Conservation (phyloP, 2,888 invertebrate genomes). For the Chrysotoxum bicinctum region DNA sequence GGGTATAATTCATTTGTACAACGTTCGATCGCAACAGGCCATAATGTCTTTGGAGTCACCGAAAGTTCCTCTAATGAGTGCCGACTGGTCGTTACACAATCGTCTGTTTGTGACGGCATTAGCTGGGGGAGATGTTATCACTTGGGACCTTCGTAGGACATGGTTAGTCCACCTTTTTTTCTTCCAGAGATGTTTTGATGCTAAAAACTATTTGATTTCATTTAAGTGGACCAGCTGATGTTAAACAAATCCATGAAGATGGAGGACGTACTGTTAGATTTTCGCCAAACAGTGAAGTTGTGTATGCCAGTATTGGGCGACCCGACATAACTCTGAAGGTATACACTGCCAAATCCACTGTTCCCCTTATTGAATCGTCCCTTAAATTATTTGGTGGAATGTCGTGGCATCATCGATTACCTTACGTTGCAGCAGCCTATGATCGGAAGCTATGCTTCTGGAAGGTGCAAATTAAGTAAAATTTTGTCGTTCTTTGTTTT, state of each 20-base stretch:
- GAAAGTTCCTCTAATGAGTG: conserved; percentile 85
- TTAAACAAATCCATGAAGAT: conserved; percentile 85
- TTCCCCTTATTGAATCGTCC: conserved; percentile 83
- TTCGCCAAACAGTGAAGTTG: conserved; percentile 84
- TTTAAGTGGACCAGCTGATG: conserved; percentile 84
- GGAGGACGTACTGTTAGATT: conserved; percentile 85
- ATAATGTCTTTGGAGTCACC: conserved; percentile 86
- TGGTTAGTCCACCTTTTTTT: conserved; percentile 82
- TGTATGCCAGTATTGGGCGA: conserved; percentile 86
- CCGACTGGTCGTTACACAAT: conserved; percentile 88
- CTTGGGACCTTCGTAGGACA: conserved; percentile 87
- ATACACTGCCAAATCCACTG: conserved; percentile 83
- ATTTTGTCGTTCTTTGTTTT: not conserved
- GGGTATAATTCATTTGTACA: conserved; percentile 89
- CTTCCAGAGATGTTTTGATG: not conserved
- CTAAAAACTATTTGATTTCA: conserved; percentile 24
- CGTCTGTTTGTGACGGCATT: conserved; percentile 84
- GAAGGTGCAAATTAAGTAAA: conserved; percentile 81
- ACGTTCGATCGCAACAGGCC: conserved; percentile 85
- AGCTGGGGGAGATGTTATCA: conserved; percentile 85
- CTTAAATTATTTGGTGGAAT: conserved; percentile 84
- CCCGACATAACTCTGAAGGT: conserved; percentile 87
- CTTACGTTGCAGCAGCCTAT: conserved; percentile 84
- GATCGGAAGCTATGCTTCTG: conserved; percentile 85
- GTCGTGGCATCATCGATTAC: conserved; percentile 85